phyloP scores from a whole-genome alignment of 2,113 vertebrate genomes.

The Alosa alosa region DNA sequence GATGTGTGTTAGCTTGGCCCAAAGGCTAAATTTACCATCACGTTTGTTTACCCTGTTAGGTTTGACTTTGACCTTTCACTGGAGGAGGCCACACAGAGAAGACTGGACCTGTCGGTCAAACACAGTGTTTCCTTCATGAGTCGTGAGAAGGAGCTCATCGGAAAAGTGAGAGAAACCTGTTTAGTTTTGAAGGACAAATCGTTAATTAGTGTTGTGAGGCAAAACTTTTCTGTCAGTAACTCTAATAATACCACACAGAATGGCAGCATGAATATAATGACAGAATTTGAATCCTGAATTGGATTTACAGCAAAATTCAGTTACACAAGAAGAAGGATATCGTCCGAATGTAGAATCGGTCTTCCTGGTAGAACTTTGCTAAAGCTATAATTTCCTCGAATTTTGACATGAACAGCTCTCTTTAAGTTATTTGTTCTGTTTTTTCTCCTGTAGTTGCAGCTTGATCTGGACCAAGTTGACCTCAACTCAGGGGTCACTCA shows the following conservation, averaged over 20 bases:
- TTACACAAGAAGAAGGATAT: too few relatives aligned
- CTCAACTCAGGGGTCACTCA: constrained; percentile 75
- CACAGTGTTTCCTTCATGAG: constrained; percentile 87
- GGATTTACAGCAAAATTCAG: too few relatives aligned
- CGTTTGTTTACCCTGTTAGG: constrained; percentile 58
- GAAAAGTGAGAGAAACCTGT: constrained; percentile 72
- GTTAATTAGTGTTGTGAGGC: not conserved
- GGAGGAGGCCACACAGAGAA: constrained; percentile 76
- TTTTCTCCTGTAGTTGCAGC: constrained; percentile 69
- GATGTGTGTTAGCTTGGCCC: not conserved
- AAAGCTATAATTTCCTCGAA: not conserved
- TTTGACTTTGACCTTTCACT: constrained; percentile 86
- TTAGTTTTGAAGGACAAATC: not conserved
- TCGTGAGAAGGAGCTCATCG: constrained; percentile 82
- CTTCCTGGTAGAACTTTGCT: too few relatives aligned
- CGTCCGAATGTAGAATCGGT: too few relatives aligned
- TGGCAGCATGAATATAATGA: not conserved
- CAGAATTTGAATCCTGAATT: too few relatives aligned
- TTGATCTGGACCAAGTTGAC: constrained; percentile 81
- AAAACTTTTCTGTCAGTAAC: not conserved
- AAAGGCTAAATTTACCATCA: not conserved
- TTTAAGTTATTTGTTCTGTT: constrained; percentile 1
- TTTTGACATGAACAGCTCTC: not conserved
- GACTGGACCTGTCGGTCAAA: constrained; percentile 84
- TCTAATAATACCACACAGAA: not conserved